phyloP scores from a whole-genome alignment of 23 tunicate genomes.

The Ascidia mentula region DNA sequence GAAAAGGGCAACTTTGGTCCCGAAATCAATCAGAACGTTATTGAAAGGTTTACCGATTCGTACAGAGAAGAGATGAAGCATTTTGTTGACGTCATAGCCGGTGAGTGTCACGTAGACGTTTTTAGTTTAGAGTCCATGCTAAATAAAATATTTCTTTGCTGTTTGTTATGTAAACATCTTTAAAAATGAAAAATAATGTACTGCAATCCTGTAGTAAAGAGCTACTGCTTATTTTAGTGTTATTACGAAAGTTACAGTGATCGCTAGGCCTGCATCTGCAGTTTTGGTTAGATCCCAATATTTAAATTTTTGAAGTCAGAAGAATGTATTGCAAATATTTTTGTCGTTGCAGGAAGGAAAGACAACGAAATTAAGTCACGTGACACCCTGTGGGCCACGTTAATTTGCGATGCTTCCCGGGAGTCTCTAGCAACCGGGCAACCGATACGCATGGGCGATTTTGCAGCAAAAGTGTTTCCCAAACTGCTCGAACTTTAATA shows the following conservation, averaged over 20 bases:
- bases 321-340: too few species aligned
- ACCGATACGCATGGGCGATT: constrained; percentile 7
- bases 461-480: neutral
- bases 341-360: neutral
- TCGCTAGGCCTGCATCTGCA: too few species aligned
- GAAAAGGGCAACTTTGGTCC: neutral
- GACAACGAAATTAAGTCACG: neutral
- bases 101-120: too few species aligned
- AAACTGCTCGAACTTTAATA: neutral
- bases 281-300: too few species aligned
- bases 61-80: constrained; percentile 25
- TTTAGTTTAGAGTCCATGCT: too few species aligned
- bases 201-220: too few species aligned
- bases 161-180: too few species aligned
- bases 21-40: constrained; percentile 3
- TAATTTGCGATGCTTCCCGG: constrained; percentile 4
- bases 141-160: too few species aligned
- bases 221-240: too few species aligned
- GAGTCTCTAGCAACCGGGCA: neutral
- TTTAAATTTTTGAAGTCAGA: too few species aligned
- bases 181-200: too few species aligned
- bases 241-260: too few species aligned
- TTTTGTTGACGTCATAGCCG: constrained; percentile 25
- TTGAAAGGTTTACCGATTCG: constrained; percentile 29
- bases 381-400: neutral